These are phyloP conservation scores for Drosophila kanapiae DNA, from an alignment of 1,140 invertebrate species.

Conservation along the genomic window DNA sequence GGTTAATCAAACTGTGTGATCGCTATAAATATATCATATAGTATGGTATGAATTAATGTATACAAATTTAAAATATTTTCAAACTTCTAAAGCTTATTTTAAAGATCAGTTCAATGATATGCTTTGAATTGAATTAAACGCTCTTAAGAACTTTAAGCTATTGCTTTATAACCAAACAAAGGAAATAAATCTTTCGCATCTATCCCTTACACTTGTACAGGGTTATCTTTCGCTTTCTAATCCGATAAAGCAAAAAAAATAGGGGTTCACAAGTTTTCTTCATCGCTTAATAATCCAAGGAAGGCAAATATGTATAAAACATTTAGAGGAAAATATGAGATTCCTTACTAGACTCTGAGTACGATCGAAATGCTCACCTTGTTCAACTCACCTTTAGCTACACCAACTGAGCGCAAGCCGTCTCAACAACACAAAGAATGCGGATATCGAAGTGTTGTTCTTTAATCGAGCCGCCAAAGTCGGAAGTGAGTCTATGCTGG, in stretches of 20 bases:
- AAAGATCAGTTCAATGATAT: neutral
- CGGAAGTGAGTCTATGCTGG: conserved; percentile 94
- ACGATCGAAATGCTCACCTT: neutral
- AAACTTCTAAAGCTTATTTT: neutral
- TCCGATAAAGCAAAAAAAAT: neutral
- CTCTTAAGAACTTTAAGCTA: neutral
- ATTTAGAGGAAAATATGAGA: neutral
- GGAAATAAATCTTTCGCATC: neutral
- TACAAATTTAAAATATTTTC: neutral
- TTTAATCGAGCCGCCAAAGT: conserved; percentile 96
- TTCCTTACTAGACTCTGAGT: neutral
- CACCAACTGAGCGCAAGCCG: conserved; percentile 72
- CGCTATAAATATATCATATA: neutral
- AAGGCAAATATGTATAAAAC: neutral
- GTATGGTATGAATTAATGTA: neutral
- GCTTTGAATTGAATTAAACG: neutral
- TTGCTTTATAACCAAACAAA: conserved; percentile 25
- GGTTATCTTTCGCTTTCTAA: neutral
- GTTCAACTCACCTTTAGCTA: conserved; percentile 49
- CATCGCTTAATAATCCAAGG: conserved; percentile 7
- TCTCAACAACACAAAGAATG: conserved; percentile 92
- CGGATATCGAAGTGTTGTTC: conserved; percentile 87
- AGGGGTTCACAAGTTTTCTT: too few relatives aligned
- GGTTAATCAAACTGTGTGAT: neutral
- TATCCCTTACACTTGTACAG: neutral